phyloP scores from a whole-genome alignment of 1,140 invertebrate species.

The Trachymyrmex septentrionalis region DNA sequence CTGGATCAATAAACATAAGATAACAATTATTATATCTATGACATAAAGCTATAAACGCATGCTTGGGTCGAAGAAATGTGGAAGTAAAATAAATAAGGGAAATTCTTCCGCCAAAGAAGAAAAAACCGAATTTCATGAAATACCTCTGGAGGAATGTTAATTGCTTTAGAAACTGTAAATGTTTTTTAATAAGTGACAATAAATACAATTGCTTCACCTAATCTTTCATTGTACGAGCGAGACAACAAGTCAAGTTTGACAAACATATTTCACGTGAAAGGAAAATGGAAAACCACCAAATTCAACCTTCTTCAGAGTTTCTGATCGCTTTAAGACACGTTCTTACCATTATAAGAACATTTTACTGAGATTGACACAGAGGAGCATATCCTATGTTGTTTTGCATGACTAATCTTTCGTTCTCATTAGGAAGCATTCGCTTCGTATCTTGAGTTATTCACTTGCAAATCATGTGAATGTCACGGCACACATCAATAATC shows the following conservation, averaged over 20 bases:
- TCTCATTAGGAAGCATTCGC: neutral
- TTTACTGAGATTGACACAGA: neutral
- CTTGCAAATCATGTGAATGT: constrained; percentile 18
- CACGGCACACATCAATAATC: constrained; percentile 7
- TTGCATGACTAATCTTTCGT: neutral
- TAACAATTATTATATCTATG: neutral
- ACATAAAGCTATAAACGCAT: neutral
- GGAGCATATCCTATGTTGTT: neutral
- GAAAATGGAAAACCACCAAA: neutral
- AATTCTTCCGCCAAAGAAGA: neutral
- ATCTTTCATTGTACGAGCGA: neutral
- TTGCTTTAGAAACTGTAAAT: neutral
- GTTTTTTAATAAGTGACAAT: neutral
- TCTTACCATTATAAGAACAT: neutral
- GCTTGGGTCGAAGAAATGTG: neutral
- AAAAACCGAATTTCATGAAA: neutral
- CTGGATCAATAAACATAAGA: neutral
- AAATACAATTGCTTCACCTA: neutral
- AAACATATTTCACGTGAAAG: neutral
- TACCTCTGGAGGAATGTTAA: neutral
- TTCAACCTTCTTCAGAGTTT: neutral
- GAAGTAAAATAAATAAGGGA: neutral
- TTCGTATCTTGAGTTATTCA: constrained; percentile 7
- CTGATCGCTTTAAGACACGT: neutral
- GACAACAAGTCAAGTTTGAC: no score